Evolutionary conservation across 2,797 vertebrate genomes (phyloP).

Genomic region (Neoniphon sammara): DNA sequence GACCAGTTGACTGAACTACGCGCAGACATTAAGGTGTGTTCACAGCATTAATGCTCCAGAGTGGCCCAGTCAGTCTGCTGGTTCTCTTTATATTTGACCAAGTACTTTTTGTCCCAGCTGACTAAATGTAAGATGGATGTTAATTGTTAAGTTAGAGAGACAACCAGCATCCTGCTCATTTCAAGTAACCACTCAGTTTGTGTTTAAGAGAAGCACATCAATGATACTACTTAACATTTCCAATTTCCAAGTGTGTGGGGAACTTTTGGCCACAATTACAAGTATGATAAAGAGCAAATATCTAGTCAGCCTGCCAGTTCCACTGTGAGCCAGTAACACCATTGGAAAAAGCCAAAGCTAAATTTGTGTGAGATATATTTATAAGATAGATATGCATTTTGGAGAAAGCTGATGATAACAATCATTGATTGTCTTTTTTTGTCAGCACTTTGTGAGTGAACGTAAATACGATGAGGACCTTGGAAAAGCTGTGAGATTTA

Average conservation of each 20-base stretch:
- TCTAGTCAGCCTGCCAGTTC: too few species aligned
- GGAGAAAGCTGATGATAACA: neutral
- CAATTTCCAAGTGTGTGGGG: too few species aligned
- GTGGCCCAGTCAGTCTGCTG: neutral
- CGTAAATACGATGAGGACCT: conserved; percentile 96
- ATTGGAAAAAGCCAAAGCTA: neutral
- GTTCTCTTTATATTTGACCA: too few species aligned
- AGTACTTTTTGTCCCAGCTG: neutral
- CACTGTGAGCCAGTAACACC: too few species aligned
- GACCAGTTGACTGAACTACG: conserved; percentile 93
- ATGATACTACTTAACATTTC: too few species aligned
- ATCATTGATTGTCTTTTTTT: neutral
- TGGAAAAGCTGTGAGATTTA: conserved; percentile 91
- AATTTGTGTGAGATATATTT: neutral
- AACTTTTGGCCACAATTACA: too few species aligned
- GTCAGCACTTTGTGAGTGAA: conserved; percentile 96
- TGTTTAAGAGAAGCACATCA: too few species aligned
- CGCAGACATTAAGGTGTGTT: conserved; percentile 93
- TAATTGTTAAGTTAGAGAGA: neutral
- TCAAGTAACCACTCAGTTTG: too few species aligned
- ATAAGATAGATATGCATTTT: neutral
- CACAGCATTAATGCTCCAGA: neutral
- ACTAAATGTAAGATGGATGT: neutral
- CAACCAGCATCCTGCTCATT: too few species aligned
- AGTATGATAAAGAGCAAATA: too few species aligned